Evolutionary conservation across 1,140 invertebrate genomes (phyloP), one percentile per base, ranked within the genome.

Genomic region (Bombus consobrinus): DNA sequence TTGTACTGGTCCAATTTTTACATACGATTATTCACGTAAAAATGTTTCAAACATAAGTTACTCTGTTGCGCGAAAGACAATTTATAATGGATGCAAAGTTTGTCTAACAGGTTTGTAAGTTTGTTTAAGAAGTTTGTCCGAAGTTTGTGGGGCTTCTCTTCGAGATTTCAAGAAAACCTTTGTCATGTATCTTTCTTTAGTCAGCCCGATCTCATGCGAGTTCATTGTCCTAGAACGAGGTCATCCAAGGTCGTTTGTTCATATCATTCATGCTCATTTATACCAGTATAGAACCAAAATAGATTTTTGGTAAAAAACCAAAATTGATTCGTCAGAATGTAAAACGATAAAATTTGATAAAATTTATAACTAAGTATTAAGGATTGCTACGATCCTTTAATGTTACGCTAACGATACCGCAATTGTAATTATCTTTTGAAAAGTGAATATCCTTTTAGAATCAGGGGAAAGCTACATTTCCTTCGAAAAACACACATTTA

Each of bases 41-140:
- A 62, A 12, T 62, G 3, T n/a, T n/a, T n/a, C 59, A 13, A 62
- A 62, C 28, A n/a, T n/a, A 28, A 62, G 28, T 62, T 62, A 62
- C 59, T 62, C 28, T n/a, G 59, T n/a, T 62, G 28, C 3, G 59
- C 59, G 28, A n/a, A 28, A 62, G 28, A 62, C 59, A 62, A 62
- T 62, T 62, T 62, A 62, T 62, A 62, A 62, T 62, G 59, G 59
- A 62, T 62, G 59, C 59, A 62, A n/a, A 62, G 59, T 62, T 62
- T 62, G 59, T 62, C 59, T 62, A 62, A 62, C 59, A 62, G 59
- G 59, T 62, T 62, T 62, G 59, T 62, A 62, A 62, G 59, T 62
- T 62, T 62, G 59, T 62, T 62, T n/a, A 62, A 62, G 59, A 62
- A 62, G 59, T 62, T 62, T 62, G 28, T 62, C 28, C 12, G 12